These are phyloP conservation scores for Ichneumoninae sp. DNA, from an alignment of 2,888 invertebrate genomes.

Conservation along the genomic window DNA sequence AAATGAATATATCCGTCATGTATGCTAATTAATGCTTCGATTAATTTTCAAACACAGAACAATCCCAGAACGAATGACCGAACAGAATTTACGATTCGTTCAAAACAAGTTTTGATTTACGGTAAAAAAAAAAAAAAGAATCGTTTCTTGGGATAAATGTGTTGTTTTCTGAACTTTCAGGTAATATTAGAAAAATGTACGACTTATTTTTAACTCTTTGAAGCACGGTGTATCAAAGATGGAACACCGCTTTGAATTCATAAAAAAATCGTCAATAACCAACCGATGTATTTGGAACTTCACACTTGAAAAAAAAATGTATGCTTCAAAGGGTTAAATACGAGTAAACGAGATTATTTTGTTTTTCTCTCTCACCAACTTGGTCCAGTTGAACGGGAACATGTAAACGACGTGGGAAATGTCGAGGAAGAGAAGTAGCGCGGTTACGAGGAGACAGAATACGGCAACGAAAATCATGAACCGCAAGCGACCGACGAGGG, in stretches of 20 bases:
- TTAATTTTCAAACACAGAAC: background rate
- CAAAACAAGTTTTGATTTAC: background rate
- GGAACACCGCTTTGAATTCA: too few species aligned
- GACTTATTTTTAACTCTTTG: too few species aligned
- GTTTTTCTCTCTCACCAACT: conserved; percentile 87
- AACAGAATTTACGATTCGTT: too few species aligned
- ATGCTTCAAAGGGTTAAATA: background rate
- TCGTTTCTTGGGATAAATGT: too few species aligned
- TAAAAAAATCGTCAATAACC: too few species aligned
- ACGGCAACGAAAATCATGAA: conserved; percentile 92
- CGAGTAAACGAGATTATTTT: background rate
- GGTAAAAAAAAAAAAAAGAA: too few species aligned
- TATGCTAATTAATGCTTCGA: background rate
- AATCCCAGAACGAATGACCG: background rate
- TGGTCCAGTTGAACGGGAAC: conserved; percentile 92
- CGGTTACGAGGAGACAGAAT: conserved; percentile 90
- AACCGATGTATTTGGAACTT: too few species aligned
- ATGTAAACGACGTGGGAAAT: conserved; percentile 91
- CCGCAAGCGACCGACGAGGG: conserved; percentile 90
- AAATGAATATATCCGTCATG: too few species aligned
- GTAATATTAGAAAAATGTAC: too few species aligned
- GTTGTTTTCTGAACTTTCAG: too few species aligned
- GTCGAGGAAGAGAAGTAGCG: conserved; percentile 91
- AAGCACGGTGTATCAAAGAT: too few species aligned
- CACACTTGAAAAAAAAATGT: too few species aligned